Conservation (phyloP, 2,888 invertebrate species). For the Liodrosophila aerea region DNA sequence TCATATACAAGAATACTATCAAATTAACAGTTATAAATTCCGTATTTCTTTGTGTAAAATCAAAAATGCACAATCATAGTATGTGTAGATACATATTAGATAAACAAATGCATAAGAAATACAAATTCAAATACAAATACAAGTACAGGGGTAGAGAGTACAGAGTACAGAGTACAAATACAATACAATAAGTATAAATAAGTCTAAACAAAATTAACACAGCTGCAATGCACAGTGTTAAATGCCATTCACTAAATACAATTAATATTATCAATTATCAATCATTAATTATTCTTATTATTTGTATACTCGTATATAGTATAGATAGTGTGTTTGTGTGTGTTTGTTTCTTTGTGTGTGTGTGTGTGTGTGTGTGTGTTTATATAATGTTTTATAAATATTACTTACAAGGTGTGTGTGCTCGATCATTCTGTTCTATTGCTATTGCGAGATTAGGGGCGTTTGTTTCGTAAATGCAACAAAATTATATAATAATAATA, state of each 20-base stretch:
- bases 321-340: constrained; percentile 23
- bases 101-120: constrained; percentile 37
- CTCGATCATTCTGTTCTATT: constrained; percentile 18
- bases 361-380: constrained; percentile 13
- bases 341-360: constrained; percentile 20
- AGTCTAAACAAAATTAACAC: constrained; percentile 68
- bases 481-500: constrained; percentile 41
- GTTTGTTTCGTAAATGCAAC: constrained; percentile 50
- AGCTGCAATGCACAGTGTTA: constrained; percentile 69
- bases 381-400: constrained; percentile 55
- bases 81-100: constrained; percentile 10
- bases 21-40: constrained; percentile 66
- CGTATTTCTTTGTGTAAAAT: constrained; percentile 52
- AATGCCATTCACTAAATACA: constrained; percentile 78
- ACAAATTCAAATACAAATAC: constrained; percentile 11
- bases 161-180: constrained; percentile 10
- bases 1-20: constrained; percentile 62
- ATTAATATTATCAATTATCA: constrained; percentile 54
- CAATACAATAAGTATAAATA: constrained; percentile 47
- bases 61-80: constrained; percentile 54
- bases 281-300: constrained; percentile 25
- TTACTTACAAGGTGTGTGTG: constrained; percentile 50
- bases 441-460: constrained; percentile 47
- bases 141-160: constrained; percentile 4
- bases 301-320: constrained; percentile 44